These are phyloP conservation scores for Cataglyphis livida DNA, from an alignment of 2,888 invertebrate species.

Conservation along the genomic window DNA sequence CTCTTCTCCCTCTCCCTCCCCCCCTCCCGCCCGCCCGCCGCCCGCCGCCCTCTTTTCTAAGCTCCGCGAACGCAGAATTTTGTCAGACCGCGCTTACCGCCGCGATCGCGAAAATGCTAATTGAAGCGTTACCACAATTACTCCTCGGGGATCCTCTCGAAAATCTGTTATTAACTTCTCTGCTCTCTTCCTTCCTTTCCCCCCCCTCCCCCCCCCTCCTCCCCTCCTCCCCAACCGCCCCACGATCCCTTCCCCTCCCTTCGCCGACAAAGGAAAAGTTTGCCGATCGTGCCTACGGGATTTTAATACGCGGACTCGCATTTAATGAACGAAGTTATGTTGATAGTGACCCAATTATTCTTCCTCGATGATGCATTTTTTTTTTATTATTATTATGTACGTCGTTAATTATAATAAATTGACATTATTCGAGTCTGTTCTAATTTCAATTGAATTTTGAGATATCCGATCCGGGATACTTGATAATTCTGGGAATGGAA, in stretches of 20 bases:
- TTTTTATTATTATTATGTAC: not conserved
- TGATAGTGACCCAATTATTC: not conserved
- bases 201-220: not conserved
- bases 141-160: slow-evolving; percentile 28
- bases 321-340: not conserved
- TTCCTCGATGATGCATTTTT: not conserved
- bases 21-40: not conserved
- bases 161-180: slow-evolving; percentile 49
- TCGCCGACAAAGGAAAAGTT: slow-evolving; percentile 15
- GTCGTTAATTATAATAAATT: not conserved
- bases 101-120: slow-evolving; percentile 66
- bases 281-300: slow-evolving; percentile 16
- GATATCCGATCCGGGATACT: too few species aligned
- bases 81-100: slow-evolving; percentile 38
- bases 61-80: slow-evolving; percentile 67
- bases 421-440: not conserved
- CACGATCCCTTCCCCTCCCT: too few species aligned
- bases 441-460: not conserved
- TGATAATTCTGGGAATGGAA: not conserved
- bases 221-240: too few species aligned
- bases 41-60: not conserved
- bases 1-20: not conserved
- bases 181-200: not conserved
- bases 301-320: slow-evolving; percentile 25
- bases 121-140: slow-evolving; percentile 67